Evolutionary conservation across 2,113 vertebrate species (phyloP).

Genomic region (Chrysochloris asiatica): DNA sequence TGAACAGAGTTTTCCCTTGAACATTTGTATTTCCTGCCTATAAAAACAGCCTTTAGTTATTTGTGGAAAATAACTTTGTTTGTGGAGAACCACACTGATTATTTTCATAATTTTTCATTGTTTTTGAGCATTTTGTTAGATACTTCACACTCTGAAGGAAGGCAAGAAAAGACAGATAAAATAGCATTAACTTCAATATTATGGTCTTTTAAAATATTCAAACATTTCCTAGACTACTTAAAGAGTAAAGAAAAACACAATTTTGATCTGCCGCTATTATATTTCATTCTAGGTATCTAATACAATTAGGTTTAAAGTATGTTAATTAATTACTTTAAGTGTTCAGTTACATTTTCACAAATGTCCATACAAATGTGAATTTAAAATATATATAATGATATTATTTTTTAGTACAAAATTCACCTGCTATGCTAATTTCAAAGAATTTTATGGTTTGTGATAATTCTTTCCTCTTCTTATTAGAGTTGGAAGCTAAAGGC

Average conservation of each 20-base stretch:
- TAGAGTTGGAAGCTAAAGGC: neutral
- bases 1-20: neutral
- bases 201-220: neutral
- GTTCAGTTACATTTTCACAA: neutral
- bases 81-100: neutral
- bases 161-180: neutral
- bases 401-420: neutral
- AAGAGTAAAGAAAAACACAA: neutral
- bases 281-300: conserved; percentile 21
- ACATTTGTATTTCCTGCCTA: conserved; percentile 1
- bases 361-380: neutral
- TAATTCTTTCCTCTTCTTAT: neutral
- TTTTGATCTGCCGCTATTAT: neutral
- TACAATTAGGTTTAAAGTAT: neutral
- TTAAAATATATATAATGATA: neutral
- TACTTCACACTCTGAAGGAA: neutral
- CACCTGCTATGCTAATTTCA: neutral
- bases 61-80: neutral
- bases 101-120: neutral
- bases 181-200: neutral
- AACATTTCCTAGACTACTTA: neutral
- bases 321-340: neutral
- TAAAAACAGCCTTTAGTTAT: neutral
- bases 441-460: neutral
- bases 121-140: neutral